phyloP scores from a whole-genome alignment of 2,888 invertebrate genomes.

The Agrypnus murinus region DNA sequence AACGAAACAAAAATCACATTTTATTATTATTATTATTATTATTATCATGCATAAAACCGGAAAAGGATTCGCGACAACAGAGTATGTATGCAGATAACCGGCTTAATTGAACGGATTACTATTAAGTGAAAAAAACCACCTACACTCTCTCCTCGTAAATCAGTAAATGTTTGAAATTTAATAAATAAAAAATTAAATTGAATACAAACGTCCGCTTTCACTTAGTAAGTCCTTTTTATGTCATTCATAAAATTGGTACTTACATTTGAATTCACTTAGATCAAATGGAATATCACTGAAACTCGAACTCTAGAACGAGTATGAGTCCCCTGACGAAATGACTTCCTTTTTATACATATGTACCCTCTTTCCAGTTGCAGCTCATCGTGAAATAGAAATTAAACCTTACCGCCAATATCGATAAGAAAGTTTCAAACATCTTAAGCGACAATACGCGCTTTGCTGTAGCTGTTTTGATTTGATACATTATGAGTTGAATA shows the following conservation, averaged over 20 bases:
- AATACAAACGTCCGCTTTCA: slow-evolving; percentile 13
- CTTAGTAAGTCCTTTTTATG: not conserved
- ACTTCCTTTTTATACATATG: slow-evolving; percentile 32
- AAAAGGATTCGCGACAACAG: slow-evolving; percentile 1
- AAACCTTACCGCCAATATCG: slow-evolving; percentile 14
- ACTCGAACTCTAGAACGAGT: slow-evolving; percentile 6
- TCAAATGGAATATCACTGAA: slow-evolving; percentile 5
- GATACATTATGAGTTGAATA: too few species aligned
- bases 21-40: not conserved
- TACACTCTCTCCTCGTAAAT: slow-evolving; percentile 25
- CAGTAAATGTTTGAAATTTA: slow-evolving; percentile 10
- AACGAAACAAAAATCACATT: not conserved
- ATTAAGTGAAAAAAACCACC: slow-evolving; percentile 3
- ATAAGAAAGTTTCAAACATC: slow-evolving; percentile 33
- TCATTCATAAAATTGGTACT: slow-evolving; percentile 15
- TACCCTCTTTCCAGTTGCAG: slow-evolving; percentile 23
- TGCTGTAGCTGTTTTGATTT: too few species aligned
- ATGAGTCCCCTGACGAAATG: slow-evolving; percentile 14
- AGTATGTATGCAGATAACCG: not conserved
- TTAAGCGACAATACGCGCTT: not conserved
- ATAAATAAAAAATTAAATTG: not conserved
- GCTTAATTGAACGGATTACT: not conserved
- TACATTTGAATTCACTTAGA: slow-evolving; percentile 29
- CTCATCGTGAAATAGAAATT: slow-evolving; percentile 21
- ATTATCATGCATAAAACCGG: too few species aligned